Percentiles rank a stretch among this genome's conserved stretches.
These are phyloP conservation scores for Gordius sp. DNA, from an alignment of 2,888 invertebrate genomes.

Conservation along the genomic window DNA sequence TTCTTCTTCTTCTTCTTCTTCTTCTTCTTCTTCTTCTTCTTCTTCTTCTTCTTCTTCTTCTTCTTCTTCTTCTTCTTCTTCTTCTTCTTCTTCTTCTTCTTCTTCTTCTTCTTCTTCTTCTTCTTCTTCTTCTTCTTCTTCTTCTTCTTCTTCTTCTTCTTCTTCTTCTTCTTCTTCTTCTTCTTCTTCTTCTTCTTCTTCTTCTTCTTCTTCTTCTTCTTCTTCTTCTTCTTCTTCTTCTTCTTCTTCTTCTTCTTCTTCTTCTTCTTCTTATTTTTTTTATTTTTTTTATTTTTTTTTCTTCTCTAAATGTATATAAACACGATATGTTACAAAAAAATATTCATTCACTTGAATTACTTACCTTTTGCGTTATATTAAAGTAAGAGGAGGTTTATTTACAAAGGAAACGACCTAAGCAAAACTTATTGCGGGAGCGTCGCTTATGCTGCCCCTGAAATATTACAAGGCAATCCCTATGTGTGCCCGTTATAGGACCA, in stretches of 20 bases:
- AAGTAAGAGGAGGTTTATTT: too few relatives aligned
- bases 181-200: background rate
- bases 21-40: slow-evolving; percentile 16
- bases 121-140: background rate
- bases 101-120: slow-evolving; percentile 16
- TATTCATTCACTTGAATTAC: too few relatives aligned
- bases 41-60: slow-evolving; percentile 18
- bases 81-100: slow-evolving; percentile 18
- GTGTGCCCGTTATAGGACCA: too few relatives aligned
- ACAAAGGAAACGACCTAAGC: too few relatives aligned
- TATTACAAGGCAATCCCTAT: too few relatives aligned
- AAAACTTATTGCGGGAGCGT: too few relatives aligned
- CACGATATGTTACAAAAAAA: too few relatives aligned
- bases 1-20: slow-evolving; percentile 18
- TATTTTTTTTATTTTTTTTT: background rate
- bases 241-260: background rate
- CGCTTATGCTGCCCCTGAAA: too few relatives aligned
- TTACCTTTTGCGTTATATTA: too few relatives aligned
- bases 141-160: slow-evolving; percentile 1
- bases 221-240: background rate
- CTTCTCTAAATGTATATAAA: too few relatives aligned
- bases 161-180: slow-evolving; percentile 1
- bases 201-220: background rate
- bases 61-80: slow-evolving; percentile 14
- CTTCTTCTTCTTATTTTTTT: background rate